Conservation (phyloP, 2,797 vertebrate genomes). For the Fistularia commersonii region DNA sequence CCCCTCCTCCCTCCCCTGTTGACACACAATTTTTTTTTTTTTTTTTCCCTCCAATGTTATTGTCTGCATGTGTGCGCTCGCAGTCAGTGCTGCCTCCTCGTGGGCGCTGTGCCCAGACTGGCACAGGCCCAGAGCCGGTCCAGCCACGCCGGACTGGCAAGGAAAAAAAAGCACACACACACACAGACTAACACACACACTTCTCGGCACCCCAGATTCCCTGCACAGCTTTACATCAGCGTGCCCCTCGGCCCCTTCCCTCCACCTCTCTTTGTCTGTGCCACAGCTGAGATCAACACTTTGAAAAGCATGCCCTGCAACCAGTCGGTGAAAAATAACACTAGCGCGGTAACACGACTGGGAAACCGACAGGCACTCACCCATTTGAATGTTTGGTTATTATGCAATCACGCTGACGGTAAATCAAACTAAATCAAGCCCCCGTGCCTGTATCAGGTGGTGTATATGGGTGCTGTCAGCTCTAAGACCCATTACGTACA, state of each 20-base stretch:
- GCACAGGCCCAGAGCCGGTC: conserved; percentile 60
- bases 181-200: no score
- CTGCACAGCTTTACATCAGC: conserved; percentile 64
- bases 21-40: conserved; percentile 5
- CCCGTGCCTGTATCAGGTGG: conserved; percentile 44
- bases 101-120: conserved; percentile 73
- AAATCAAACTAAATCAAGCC: conserved; percentile 56
- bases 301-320: conserved; percentile 71
- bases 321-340: conserved; percentile 58
- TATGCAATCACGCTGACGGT: conserved; percentile 66
- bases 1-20: conserved; percentile 36
- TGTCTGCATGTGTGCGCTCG: conserved; percentile 34
- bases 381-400: conserved; percentile 68
- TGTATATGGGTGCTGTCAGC: conserved; percentile 22
- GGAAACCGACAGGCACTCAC: conserved; percentile 63
- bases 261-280: conserved; percentile 63
- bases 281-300: conserved; percentile 69
- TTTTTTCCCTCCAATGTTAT: conserved; percentile 25
- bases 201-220: conserved; percentile 56
- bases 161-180: no score
- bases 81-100: conserved; percentile 68
- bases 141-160: conserved; percentile 62
- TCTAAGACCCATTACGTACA: conserved; percentile 26
- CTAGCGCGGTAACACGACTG: conserved; percentile 49
- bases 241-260: conserved; percentile 54